These are phyloP conservation scores for Ectropis crepuscularia DNA, from an alignment of 2,888 invertebrate genomes.

Conservation along the genomic window DNA sequence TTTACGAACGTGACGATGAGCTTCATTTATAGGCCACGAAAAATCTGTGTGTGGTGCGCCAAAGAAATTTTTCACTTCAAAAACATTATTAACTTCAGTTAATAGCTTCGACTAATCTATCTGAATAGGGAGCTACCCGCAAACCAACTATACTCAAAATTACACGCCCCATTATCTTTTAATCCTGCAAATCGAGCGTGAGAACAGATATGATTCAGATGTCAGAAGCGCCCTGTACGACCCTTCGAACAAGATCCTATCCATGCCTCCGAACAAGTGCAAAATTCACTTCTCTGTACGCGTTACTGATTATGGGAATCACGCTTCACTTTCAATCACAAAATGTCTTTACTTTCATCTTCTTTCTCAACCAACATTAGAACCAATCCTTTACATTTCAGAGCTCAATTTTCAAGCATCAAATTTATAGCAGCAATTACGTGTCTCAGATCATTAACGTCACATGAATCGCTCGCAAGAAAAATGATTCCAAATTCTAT, in stretches of 20 bases:
- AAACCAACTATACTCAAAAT: slow-evolving; percentile 39
- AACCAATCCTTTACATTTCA: slow-evolving; percentile 21
- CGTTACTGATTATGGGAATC: slow-evolving; percentile 76
- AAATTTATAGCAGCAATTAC: slow-evolving; percentile 51
- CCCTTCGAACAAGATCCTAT: slow-evolving; percentile 72
- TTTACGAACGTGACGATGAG: no score
- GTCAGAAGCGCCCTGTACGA: slow-evolving; percentile 45
- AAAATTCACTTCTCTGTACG: slow-evolving; percentile 75
- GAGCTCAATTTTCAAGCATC: slow-evolving; percentile 39
- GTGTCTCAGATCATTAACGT: slow-evolving; percentile 41
- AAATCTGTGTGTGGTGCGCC: no score
- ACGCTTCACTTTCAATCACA: slow-evolving; percentile 56
- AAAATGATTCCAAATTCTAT: slow-evolving; percentile 43
- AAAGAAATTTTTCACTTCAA: no score
- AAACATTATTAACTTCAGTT: no score
- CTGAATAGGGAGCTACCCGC: neutral
- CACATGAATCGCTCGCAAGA: slow-evolving; percentile 38
- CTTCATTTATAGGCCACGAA: no score
- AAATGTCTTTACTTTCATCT: slow-evolving; percentile 44
- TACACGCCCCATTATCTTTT: slow-evolving; percentile 58
- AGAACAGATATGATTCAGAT: slow-evolving; percentile 55
- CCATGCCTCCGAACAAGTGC: slow-evolving; percentile 75
- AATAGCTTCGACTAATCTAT: neutral
- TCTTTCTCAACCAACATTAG: slow-evolving; percentile 24
- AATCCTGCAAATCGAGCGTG: slow-evolving; percentile 65